Evolutionary conservation across 2,888 invertebrate species (phyloP), one percentile per base, ranked within the genome.

Genomic region (Scaptomyza flava): DNA sequence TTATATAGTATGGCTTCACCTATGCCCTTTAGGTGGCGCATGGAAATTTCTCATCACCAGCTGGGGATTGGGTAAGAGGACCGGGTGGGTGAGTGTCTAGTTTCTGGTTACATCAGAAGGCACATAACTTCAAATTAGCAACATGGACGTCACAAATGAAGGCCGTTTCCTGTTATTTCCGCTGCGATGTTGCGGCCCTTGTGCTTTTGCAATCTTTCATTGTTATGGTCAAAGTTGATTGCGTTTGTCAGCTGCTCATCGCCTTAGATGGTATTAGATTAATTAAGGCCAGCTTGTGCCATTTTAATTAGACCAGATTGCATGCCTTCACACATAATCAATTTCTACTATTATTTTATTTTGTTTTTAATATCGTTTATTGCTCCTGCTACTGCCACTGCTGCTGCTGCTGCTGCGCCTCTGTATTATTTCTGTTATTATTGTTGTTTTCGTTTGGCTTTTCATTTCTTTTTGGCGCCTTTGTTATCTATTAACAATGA

Each of bases 61-160:
- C 36, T 20, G 34, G 34, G 17, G 30, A 30, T 23, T 23, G 23
- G 34, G 34, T 1, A 38, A 36, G n/a, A 14, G 12, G 5, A 14
- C n/a, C n/a, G 7, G 5, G 14, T n/a, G 38, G 7, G 50, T 36
- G 46, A 36, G 30, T 20, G 72, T 61, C 63, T 65, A 50, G 70
- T 68, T 70, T 64, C 63, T 66, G 71, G 72, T 78, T 81, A 81
- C 75, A 86, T 76, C 73, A 86, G 73, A 68, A 52, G 68, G 69
- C 76, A 84, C 73, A 86, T 84, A 84, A 81, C 77, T 84, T 84
- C 73, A 84, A 80, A 86, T 84, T 84, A 84, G 64, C 64, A 41
- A 61, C 63, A 50, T 56, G 58, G 71, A 71, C 52, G 45, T 50
- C 17, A 52, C 58, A 58, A 58, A 43, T 43, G 72, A 67, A 74